phyloP scores from a whole-genome alignment of 2,113 vertebrate species.

The Amphilophus citrinellus region DNA sequence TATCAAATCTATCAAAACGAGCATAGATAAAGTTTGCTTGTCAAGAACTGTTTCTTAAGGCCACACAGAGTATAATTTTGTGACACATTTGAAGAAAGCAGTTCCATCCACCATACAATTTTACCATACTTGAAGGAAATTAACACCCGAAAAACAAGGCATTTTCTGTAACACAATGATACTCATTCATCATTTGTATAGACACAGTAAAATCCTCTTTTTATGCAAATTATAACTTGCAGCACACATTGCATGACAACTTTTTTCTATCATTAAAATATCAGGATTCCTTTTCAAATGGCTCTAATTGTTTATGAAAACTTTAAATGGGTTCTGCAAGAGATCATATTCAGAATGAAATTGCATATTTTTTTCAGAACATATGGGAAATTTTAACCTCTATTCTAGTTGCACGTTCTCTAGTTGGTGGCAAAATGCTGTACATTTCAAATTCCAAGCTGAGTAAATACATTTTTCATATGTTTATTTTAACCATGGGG shows the following conservation, averaged over 20 bases:
- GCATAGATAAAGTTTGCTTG: not conserved
- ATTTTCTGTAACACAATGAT: not conserved
- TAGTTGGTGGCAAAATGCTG: not conserved
- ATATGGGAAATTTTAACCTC: not conserved
- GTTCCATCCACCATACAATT: not conserved
- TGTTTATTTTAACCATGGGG: not conserved
- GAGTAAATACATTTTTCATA: slow-evolving; percentile 5
- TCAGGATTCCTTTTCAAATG: not conserved
- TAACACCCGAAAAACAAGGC: not conserved
- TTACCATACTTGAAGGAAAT: not conserved
- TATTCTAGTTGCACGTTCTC: not conserved
- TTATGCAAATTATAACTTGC: slow-evolving; percentile 3
- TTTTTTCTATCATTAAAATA: not conserved
- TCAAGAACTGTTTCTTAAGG: not conserved
- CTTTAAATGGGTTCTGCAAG: not conserved
- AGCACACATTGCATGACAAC: not conserved
- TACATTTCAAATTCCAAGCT: slow-evolving; percentile 2
- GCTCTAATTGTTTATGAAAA: not conserved
- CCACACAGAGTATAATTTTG: not conserved
- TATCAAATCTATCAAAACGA: not conserved
- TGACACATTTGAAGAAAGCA: not conserved
- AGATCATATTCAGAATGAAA: not conserved
- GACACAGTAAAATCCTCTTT: not conserved
- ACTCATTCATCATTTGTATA: not conserved
- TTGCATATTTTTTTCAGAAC: not conserved